phyloP scores from a whole-genome alignment of 2,888 invertebrate species.

The Zelleria hepariella region DNA sequence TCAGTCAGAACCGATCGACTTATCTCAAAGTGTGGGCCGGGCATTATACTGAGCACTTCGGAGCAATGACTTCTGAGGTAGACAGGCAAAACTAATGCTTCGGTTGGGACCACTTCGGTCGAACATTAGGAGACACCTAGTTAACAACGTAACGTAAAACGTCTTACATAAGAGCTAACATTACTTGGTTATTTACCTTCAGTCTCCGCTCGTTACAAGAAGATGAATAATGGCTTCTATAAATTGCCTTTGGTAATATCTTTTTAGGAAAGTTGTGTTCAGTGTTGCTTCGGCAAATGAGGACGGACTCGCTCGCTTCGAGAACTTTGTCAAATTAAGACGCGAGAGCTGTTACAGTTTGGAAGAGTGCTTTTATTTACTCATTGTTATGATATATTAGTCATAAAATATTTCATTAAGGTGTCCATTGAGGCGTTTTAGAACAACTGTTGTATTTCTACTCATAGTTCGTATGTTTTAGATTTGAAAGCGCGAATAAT shows the following conservation, averaged over 20 bases:
- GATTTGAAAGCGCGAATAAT: not conserved
- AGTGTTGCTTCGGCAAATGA: slow-evolving; percentile 32
- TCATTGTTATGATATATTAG: not conserved
- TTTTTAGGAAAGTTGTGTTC: slow-evolving; percentile 29
- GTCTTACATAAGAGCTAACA: slow-evolving; percentile 1
- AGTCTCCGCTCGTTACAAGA: slow-evolving; percentile 30
- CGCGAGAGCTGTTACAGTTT: not conserved
- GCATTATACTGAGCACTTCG: no score
- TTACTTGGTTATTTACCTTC: slow-evolving; percentile 12
- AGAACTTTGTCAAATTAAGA: not conserved
- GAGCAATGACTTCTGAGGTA: not conserved
- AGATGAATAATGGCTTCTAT: slow-evolving; percentile 58
- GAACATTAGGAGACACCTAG: not conserved
- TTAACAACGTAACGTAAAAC: not conserved
- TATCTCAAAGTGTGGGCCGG: no score
- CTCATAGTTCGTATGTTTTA: not conserved
- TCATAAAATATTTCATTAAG: not conserved
- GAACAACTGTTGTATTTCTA: not conserved
- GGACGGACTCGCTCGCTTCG: slow-evolving; percentile 20
- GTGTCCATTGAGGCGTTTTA: not conserved
- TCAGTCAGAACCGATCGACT: no score
- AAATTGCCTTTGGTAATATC: slow-evolving; percentile 60
- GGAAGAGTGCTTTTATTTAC: not conserved
- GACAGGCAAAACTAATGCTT: not conserved
- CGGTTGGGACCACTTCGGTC: not conserved